Evolutionary conservation across 2,113 vertebrate genomes (phyloP).

Genomic region (Tragulus kanchil): DNA sequence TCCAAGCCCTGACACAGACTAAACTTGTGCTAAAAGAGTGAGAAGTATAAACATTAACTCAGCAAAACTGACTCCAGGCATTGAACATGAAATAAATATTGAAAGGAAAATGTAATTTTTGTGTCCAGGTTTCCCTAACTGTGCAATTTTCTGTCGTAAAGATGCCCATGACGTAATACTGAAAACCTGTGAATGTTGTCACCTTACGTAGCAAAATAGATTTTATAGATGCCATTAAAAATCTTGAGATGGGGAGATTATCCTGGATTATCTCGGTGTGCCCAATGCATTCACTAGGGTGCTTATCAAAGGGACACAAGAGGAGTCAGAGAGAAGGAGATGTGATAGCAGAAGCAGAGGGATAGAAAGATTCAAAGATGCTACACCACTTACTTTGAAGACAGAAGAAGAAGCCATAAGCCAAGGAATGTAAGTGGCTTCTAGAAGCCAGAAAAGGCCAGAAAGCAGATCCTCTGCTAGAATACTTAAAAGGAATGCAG

Average conservation of each 20-base stretch:
- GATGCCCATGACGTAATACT: neutral
- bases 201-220: neutral
- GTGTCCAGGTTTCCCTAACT: neutral
- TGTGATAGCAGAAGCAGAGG: neutral
- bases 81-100: neutral
- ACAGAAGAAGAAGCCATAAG: neutral
- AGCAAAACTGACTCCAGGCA: neutral
- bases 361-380: neutral
- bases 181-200: neutral
- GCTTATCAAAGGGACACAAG: neutral
- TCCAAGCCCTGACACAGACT: neutral
- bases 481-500: neutral
- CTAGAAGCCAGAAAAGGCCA: neutral
- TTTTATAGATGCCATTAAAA: neutral
- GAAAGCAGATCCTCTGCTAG: neutral
- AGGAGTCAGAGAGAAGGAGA: neutral
- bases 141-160: neutral
- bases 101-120: constrained; percentile 48
- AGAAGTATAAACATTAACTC: neutral
- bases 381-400: neutral
- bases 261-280: neutral
- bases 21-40: neutral
- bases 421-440: neutral
- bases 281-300: neutral
- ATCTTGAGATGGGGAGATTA: constrained; percentile 12